Evolutionary conservation across 1,140 invertebrate species (phyloP).

Genomic region (Drosophila sproati): DNA sequence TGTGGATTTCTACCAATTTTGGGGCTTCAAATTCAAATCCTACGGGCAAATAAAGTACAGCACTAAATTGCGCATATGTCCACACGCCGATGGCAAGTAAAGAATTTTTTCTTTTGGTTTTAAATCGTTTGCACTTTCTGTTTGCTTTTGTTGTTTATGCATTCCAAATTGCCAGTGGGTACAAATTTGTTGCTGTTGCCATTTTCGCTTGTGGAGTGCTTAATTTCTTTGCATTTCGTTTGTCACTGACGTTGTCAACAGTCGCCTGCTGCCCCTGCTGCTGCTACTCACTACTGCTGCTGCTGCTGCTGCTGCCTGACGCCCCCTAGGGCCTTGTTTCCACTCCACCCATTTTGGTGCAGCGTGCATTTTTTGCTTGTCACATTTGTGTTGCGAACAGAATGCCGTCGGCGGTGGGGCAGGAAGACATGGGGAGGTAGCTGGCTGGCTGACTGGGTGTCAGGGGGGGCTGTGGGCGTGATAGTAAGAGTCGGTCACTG

Average conservation of each 20-base stretch:
- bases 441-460: background rate
- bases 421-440: background rate
- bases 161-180: constrained; percentile 39
- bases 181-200: constrained; percentile 16
- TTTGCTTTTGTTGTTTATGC: constrained; percentile 47
- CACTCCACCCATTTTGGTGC: constrained; percentile 78
- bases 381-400: constrained; percentile 84
- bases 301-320: constrained; percentile 11
- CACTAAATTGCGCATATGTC: constrained; percentile 10
- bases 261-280: constrained; percentile 18
- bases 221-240: constrained; percentile 81
- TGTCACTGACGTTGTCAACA: constrained; percentile 71
- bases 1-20: constrained; percentile 7
- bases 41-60: background rate
- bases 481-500: constrained; percentile 52
- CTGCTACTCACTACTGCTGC: background rate
- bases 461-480: constrained; percentile 25
- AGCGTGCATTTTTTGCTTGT: constrained; percentile 81
- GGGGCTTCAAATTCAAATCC: background rate
- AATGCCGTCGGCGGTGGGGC: constrained; percentile 53
- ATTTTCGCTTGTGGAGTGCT: constrained; percentile 71
- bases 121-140: constrained; percentile 36
- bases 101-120: constrained; percentile 24
- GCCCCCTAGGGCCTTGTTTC: constrained; percentile 51
- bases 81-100: constrained; percentile 3